Base-by-base conservation (phyloP, 2,797 vertebrate species). In the Anguilla megastoma region DNA sequence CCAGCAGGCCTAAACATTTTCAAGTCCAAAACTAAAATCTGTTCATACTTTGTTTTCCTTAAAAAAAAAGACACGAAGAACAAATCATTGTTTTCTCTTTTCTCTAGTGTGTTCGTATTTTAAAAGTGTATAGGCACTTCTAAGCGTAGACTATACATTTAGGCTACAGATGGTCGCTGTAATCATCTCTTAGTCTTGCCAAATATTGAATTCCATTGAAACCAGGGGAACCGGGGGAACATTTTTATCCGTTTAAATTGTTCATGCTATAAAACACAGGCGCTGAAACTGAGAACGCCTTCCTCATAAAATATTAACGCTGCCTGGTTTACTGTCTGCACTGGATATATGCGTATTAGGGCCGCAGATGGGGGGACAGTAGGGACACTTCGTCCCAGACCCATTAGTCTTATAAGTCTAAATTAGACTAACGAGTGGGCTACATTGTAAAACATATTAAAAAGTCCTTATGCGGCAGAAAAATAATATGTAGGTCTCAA, bases 231-330 rank as follows among this genome's bases (percentile, higher is more conserved):
- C 21, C 0, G 54, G 21, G 16, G 18, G 41, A 10, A 36, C 30
- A 56, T 88, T 88, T 87, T 74, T 30, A 84, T 84, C 18, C 54
- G 48, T 45, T 84, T 88, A 45, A 87, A 33, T 41, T 69, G 63
- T 71, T 85, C 30, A 21, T 84, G 60, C 84, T 85, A 71, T 56
- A 30, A 4, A 16, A 87, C 69, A 58, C 41, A 30, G 16, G 48
- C 58, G 41, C 30, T n/a, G 86, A 87, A 87, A 63, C 74, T 52
- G 24, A 84, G 41, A 58, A 84, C 50, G 45, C 30, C 16, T 54
- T 84, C 87, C 21, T 8, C 69, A 84, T 84, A 69, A 87, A 84
- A 84, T 84, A 87, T 71, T 84, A 87, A 88, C 84, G 10, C 80
- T 45, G 83, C 45, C 63, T 41, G 63, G 48, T 88, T 88, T 84